Percentiles rank a stretch among this genome's conserved stretches.
Conservation (phyloP, 2,797 vertebrate genomes). For the Buceros bicornis region DNA sequence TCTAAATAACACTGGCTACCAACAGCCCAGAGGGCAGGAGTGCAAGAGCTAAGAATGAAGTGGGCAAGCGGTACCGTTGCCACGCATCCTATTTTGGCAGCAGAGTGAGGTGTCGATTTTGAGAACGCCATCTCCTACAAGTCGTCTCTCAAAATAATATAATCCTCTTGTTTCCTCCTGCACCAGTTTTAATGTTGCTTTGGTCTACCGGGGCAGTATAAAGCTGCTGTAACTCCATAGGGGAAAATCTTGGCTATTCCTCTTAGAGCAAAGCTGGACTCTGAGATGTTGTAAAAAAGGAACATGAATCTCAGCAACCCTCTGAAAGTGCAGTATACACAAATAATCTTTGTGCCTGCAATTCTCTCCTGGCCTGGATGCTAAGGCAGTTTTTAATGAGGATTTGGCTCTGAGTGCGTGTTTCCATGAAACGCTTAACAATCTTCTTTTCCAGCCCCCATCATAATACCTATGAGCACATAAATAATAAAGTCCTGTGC, state of each 20-base stretch:
- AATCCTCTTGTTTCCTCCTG: constrained; percentile 62
- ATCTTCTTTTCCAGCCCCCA: constrained; percentile 45
- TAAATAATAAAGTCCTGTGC: background rate
- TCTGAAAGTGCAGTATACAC: constrained; percentile 38
- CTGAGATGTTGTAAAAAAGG: constrained; percentile 17
- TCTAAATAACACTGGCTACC: constrained; percentile 56
- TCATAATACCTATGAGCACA: constrained; percentile 25
- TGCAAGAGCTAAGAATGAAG: background rate
- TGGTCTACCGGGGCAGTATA: constrained; percentile 23
- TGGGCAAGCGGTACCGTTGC: background rate
- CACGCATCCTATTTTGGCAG: background rate
- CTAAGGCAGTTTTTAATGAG: constrained; percentile 66
- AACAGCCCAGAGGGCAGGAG: constrained; percentile 39
- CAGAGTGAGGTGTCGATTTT: constrained; percentile 7
- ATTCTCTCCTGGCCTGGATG: constrained; percentile 46
- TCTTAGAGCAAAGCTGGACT: constrained; percentile 30
- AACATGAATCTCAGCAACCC: constrained; percentile 28
- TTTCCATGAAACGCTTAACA: constrained; percentile 52
- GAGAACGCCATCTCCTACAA: background rate
- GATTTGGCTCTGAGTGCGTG: constrained; percentile 38
- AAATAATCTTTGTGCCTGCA: constrained; percentile 31
- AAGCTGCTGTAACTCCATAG: constrained; percentile 16
- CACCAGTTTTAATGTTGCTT: constrained; percentile 31
- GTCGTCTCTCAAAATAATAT: background rate
- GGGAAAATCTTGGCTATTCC: constrained; percentile 35